A percentile compares a stretch with the other conserved stretches of the same genome.
These are phyloP conservation scores for Trialeurodes vaporariorum DNA, from an alignment of 1,140 invertebrate genomes.

Conservation along the genomic window DNA sequence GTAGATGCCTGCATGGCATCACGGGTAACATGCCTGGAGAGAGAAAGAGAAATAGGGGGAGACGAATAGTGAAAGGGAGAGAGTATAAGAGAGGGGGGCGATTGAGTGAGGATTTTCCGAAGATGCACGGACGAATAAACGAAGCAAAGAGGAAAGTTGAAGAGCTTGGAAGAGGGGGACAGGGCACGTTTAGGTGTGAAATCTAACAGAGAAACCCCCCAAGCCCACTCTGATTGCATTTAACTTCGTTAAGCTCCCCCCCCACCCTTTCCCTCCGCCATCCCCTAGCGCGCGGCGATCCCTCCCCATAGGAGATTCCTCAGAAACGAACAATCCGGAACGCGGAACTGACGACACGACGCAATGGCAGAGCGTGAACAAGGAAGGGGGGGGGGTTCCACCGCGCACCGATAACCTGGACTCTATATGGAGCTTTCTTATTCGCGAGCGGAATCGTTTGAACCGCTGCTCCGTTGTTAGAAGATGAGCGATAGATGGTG, in stretches of 20 bases:
- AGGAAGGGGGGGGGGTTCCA: no score
- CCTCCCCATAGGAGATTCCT: not conserved
- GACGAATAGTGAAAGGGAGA: not conserved
- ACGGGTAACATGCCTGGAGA: not conserved
- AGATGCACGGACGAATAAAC: no score
- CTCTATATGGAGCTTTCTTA: no score
- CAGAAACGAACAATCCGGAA: no score
- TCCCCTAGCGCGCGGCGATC: not conserved
- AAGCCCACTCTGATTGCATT: not conserved
- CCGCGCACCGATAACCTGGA: no score
- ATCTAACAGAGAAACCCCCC: not conserved
- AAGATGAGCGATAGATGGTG: constrained; percentile 2
- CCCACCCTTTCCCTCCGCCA: not conserved
- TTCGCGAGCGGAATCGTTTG: no score
- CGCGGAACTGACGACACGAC: no score
- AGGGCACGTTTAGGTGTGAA: not conserved
- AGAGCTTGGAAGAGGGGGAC: no score
- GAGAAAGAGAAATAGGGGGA: not conserved
- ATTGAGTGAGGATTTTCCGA: not conserved
- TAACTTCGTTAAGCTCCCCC: not conserved
- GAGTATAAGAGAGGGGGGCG: not conserved
- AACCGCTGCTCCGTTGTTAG: no score
- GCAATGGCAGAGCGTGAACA: no score
- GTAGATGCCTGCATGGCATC: not conserved
- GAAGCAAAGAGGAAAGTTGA: no score